A percentile compares a stretch with the other conserved stretches of the same genome.
phyloP scores from a whole-genome alignment of 2,888 invertebrate genomes.

The Torymus tubicola region DNA sequence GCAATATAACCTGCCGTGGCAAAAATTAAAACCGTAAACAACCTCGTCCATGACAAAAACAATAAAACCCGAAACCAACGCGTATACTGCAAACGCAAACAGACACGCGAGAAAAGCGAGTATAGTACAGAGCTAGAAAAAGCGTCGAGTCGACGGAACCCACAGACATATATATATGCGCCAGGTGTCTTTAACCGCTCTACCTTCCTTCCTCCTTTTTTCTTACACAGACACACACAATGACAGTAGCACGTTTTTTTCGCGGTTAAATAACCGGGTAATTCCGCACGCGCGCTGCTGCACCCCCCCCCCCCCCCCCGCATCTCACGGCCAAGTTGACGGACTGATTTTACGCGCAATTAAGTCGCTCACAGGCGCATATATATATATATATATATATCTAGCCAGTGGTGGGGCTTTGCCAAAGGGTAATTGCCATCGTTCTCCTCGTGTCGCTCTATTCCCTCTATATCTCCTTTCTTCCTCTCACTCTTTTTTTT shows the following conservation, averaged over 20 bases:
- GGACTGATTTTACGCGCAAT: conserved; percentile 60
- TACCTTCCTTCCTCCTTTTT: not conserved
- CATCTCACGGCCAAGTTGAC: conserved; percentile 52
- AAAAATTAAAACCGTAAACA: too few relatives aligned
- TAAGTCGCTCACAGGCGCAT: conserved; percentile 52
- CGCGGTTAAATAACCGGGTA: conserved; percentile 42
- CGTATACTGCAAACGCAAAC: too few relatives aligned
- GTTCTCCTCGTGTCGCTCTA: conserved; percentile 42
- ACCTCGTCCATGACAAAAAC: too few relatives aligned
- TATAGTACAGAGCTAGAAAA: too few relatives aligned
- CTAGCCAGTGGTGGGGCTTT: conserved; percentile 55
- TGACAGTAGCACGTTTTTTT: conserved; percentile 8
- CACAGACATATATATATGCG: not conserved
- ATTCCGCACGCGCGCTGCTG: conserved; percentile 20
- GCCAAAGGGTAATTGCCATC: conserved; percentile 60
- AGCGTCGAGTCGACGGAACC: too few relatives aligned
- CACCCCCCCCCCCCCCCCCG: too few relatives aligned
- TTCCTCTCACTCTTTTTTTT: conserved; percentile 20
- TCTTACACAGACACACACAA: not conserved
- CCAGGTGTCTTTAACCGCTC: conserved; percentile 21
- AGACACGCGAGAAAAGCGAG: too few relatives aligned
- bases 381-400: conserved; percentile 58
- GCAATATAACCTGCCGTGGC: too few relatives aligned
- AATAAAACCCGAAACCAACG: too few relatives aligned
- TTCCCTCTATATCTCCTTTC: conserved; percentile 37